Conservation (phyloP, 2,113 vertebrate species). For the Brachyhypopomus gauderio region DNA sequence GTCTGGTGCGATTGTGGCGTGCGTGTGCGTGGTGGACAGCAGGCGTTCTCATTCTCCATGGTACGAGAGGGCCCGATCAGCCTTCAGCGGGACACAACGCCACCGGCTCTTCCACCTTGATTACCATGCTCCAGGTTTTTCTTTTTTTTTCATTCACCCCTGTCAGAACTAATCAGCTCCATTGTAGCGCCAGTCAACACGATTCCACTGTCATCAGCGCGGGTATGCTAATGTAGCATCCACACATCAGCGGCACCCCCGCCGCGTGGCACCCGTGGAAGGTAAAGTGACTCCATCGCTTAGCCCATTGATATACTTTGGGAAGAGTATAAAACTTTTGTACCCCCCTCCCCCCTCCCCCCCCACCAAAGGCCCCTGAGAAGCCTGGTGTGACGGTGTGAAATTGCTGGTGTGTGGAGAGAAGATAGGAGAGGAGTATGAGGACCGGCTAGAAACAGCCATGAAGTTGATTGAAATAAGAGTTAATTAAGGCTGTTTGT, state of each 20-base stretch:
- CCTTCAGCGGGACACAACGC: conserved; percentile 54
- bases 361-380: background rate
- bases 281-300: conserved; percentile 62
- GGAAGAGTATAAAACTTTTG: conserved; percentile 63
- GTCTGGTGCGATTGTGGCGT: background rate
- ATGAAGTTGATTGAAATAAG: conserved; percentile 73
- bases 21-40: too few relatives aligned
- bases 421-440: conserved; percentile 66
- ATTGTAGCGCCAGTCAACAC: conserved; percentile 71
- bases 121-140: conserved; percentile 58
- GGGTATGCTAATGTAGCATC: conserved; percentile 76
- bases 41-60: conserved; percentile 37
- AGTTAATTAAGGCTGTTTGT: conserved; percentile 69
- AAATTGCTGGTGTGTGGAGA: conserved; percentile 72
- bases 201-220: conserved; percentile 72
- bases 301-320: conserved; percentile 72
- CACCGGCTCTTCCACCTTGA: conserved; percentile 64
- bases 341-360: conserved; percentile 41
- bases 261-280: conserved; percentile 63
- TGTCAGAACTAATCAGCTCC: conserved; percentile 73
- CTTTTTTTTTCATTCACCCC: too few relatives aligned
- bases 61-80: conserved; percentile 21
- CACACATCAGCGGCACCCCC: conserved; percentile 74
- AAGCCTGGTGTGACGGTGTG: conserved; percentile 69
- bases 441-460: conserved; percentile 67